Percentiles rank a stretch among this genome's conserved stretches.
Conservation (phyloP, 53 echinoderm and acorn worm species). For the Antedon mediterranea region DNA sequence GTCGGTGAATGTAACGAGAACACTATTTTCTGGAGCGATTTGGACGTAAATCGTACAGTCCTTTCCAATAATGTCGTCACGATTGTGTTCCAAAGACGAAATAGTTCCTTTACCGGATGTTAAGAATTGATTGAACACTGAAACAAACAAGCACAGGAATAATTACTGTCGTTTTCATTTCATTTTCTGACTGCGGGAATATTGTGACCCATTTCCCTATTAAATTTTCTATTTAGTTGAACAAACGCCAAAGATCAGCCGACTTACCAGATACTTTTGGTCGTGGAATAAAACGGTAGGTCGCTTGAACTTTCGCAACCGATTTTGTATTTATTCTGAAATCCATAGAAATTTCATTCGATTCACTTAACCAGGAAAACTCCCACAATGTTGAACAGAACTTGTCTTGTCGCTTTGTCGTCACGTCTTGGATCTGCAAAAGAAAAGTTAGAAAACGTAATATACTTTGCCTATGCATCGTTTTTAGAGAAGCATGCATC, state of each 20-base stretch:
- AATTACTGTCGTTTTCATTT: too few species aligned
- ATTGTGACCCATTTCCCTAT: too few species aligned
- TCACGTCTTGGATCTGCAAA: background rate
- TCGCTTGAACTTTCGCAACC: background rate
- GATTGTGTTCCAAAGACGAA: background rate
- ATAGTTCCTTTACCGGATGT: background rate
- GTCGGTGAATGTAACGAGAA: background rate
- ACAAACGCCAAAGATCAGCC: too few species aligned
- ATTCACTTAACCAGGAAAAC: conserved; percentile 5
- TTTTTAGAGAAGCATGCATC: too few species aligned
- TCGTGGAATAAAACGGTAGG: background rate
- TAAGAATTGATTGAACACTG: background rate
- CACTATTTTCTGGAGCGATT: background rate
- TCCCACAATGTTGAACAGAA: background rate
- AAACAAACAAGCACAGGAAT: too few species aligned
- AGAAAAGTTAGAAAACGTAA: too few species aligned
- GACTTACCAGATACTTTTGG: background rate
- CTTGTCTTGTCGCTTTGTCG: background rate
- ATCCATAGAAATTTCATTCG: background rate
- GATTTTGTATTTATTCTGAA: background rate
- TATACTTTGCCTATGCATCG: too few species aligned
- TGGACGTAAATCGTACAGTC: background rate
- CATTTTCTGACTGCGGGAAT: too few species aligned
- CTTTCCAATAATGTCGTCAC: background rate
- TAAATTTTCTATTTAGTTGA: too few species aligned